Evolutionary conservation across 1,140 invertebrate genomes (phyloP).

Genomic region (Drosophila arawakana): DNA sequence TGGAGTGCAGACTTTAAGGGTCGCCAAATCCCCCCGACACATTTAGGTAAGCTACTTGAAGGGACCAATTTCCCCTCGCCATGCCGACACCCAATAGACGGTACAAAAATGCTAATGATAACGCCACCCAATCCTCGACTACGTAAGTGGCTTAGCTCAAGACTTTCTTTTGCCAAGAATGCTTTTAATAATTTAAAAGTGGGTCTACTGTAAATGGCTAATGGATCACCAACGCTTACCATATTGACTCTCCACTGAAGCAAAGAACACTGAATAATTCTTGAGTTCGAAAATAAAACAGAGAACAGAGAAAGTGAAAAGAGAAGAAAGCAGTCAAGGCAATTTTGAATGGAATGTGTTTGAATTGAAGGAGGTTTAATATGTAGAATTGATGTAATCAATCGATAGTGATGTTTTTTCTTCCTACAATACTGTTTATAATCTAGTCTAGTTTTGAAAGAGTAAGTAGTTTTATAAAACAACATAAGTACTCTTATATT

Average conservation of each 20-base stretch:
- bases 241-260: slow-evolving; percentile 26
- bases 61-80: slow-evolving; percentile 23
- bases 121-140: slow-evolving; percentile 9
- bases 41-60: slow-evolving; percentile 65
- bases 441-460: too few species aligned
- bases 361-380: neutral
- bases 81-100: neutral
- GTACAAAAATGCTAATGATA: slow-evolving; percentile 67
- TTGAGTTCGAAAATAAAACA: neutral
- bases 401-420: too few species aligned
- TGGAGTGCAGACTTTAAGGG: neutral
- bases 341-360: neutral
- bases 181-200: slow-evolving; percentile 60
- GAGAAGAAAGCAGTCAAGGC: neutral
- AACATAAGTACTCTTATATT: too few species aligned
- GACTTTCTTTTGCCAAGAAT: slow-evolving; percentile 30
- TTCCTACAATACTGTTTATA: too few species aligned
- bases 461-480: too few species aligned
- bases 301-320: neutral
- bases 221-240: slow-evolving; percentile 34
- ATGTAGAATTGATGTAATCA: neutral
- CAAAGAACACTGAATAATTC: slow-evolving; percentile 11
- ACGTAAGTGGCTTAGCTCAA: slow-evolving; percentile 43
- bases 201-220: slow-evolving; percentile 36
- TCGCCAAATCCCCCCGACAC: slow-evolving; percentile 55